phyloP scores from a whole-genome alignment of 1,140 invertebrate species.

The Thereuonema tuberculata region DNA sequence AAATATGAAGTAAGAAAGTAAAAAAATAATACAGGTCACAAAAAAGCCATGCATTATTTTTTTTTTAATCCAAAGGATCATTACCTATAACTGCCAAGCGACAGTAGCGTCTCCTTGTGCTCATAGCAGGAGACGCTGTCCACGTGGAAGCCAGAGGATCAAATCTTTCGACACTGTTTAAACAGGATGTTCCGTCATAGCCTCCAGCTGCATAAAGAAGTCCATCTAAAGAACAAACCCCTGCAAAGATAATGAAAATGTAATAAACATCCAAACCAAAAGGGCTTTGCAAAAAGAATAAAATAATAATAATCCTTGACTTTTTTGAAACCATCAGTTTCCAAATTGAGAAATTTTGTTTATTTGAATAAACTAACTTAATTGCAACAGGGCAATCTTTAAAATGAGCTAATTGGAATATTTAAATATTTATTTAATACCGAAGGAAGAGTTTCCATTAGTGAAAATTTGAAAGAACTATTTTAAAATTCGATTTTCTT shows the following conservation, averaged over 20 bases:
- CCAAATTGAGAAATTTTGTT: too few species aligned
- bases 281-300: conserved; percentile 30
- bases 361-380: too few species aligned
- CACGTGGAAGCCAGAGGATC: conserved; percentile 47
- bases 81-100: conserved; percentile 44
- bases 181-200: conserved; percentile 52
- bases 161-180: conserved; percentile 51
- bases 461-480: too few species aligned
- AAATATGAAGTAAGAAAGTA: neutral
- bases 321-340: neutral
- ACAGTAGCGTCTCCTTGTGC: conserved; percentile 46
- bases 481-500: too few species aligned
- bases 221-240: conserved; percentile 28
- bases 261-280: conserved; percentile 46
- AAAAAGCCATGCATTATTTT: too few species aligned
- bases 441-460: too few species aligned
- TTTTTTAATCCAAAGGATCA: too few species aligned
- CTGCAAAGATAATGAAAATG: neutral
- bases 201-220: conserved; percentile 56
- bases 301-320: too few species aligned
- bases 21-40: neutral
- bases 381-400: too few species aligned
- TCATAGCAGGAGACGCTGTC: conserved; percentile 51
- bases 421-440: too few species aligned
- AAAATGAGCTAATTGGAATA: too few species aligned